phyloP scores from a whole-genome alignment of 2,113 vertebrate species.

The Albula glossodonta region DNA sequence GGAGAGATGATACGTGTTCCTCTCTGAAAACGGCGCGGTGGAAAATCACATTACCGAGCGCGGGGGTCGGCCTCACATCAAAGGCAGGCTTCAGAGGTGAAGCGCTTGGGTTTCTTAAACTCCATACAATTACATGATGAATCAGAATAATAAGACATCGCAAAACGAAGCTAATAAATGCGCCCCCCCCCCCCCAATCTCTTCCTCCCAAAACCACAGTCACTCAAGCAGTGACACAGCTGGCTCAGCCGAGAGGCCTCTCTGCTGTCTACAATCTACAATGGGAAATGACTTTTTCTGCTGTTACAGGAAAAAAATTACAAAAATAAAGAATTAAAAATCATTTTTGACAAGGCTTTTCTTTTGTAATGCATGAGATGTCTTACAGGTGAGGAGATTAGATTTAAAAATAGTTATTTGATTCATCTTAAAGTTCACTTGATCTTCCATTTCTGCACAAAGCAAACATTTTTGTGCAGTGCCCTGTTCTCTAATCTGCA shows the following conservation, averaged over 20 bases:
- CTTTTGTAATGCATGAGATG: neutral
- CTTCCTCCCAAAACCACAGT: neutral
- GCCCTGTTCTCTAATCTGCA: no score
- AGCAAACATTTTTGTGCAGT: no score
- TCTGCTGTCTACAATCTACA: neutral
- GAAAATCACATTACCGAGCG: neutral
- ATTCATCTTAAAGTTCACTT: neutral
- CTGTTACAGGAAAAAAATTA: neutral
- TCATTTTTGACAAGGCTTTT: neutral
- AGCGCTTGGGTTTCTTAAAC: neutral
- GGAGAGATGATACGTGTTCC: neutral
- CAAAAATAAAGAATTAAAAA: neutral
- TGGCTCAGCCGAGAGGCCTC: neutral
- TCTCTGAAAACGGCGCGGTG: neutral
- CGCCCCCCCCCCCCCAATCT: neutral
- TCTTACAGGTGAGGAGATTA: neutral
- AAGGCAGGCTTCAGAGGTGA: neutral
- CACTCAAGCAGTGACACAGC: neutral
- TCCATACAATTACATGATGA: neutral
- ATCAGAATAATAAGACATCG: neutral
- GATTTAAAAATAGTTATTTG: neutral
- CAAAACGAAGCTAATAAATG: neutral
- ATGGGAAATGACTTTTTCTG: neutral
- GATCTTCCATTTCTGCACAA: constrained; percentile 7
- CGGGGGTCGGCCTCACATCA: neutral